phyloP scores from a whole-genome alignment of 37 sponge, comb jelly and placozoan genomes.

The Mnemiopsis leidyi region DNA sequence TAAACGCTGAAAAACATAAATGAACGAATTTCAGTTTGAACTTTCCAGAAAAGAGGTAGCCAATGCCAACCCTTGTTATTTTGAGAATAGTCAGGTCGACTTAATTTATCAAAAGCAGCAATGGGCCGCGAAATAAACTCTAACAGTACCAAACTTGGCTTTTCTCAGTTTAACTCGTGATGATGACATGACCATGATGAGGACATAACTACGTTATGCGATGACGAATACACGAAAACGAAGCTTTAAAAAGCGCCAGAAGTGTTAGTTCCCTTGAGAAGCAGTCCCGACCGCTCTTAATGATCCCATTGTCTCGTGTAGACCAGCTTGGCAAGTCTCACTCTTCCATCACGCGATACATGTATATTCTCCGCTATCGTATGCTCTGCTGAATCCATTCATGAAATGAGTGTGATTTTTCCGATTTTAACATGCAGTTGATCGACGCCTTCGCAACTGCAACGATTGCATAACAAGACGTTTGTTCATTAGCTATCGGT shows the following conservation, averaged over 20 bases:
- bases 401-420: neutral
- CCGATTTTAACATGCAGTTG: neutral
- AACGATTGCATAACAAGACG: neutral
- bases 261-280: neutral
- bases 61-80: too few relatives aligned
- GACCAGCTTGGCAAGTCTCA: neutral
- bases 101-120: too few relatives aligned
- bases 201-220: too few relatives aligned
- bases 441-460: neutral
- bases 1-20: too few relatives aligned
- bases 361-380: neutral
- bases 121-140: too few relatives aligned
- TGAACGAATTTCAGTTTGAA: too few relatives aligned
- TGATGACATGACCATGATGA: too few relatives aligned
- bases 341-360: neutral
- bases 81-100: too few relatives aligned
- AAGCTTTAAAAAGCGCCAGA: neutral
- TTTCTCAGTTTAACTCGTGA: too few relatives aligned
- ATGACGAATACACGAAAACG: too few relatives aligned
- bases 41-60: too few relatives aligned
- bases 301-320: neutral
- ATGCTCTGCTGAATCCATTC: neutral
- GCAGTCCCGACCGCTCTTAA: neutral
- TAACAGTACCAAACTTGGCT: too few relatives aligned
- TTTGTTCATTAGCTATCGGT: neutral